These are phyloP conservation scores for Corynorhinus townsendii DNA, from an alignment of 2,113 vertebrate species.

Conservation along the genomic window DNA sequence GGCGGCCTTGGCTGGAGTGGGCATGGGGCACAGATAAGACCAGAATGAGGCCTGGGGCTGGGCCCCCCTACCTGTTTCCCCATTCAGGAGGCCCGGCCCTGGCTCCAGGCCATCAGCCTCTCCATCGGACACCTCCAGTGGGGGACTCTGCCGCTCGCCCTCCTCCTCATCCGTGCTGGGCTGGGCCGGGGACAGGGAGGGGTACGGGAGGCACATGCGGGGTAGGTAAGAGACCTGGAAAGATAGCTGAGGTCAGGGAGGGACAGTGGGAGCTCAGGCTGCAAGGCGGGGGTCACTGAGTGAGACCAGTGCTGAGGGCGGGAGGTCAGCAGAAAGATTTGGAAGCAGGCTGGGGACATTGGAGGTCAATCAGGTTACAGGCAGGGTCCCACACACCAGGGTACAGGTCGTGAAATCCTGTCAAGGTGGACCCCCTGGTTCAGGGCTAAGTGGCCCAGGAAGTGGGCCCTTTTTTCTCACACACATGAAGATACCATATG, in stretches of 20 bases:
- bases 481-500: fast-evolving
- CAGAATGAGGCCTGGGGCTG: neutral
- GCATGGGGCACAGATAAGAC: fast-evolving
- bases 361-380: neutral
- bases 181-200: slow-evolving; percentile 85
- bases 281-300: neutral
- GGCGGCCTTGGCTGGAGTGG: neutral
- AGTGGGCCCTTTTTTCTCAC: too few relatives aligned
- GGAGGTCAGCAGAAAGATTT: neutral
- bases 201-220: slow-evolving; percentile 84
- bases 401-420: neutral
- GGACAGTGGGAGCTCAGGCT: neutral
- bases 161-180: slow-evolving; percentile 96
- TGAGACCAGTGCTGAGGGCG: neutral
- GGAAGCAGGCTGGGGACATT: neutral
- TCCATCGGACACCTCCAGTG: slow-evolving; percentile 95
- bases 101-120: slow-evolving; percentile 89
- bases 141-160: slow-evolving; percentile 89
- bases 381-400: neutral
- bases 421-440: neutral
- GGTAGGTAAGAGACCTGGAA: slow-evolving; percentile 82
- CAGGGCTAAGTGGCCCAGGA: neutral
- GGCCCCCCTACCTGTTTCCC: slow-evolving; percentile 86
- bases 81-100: slow-evolving; percentile 83
- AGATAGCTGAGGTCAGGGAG: neutral